A percentile compares a stretch with the other conserved stretches of the same genome.
These are phyloP conservation scores for Rhinogobio ventralis DNA, from an alignment of 2,797 vertebrate species.

Conservation along the genomic window DNA sequence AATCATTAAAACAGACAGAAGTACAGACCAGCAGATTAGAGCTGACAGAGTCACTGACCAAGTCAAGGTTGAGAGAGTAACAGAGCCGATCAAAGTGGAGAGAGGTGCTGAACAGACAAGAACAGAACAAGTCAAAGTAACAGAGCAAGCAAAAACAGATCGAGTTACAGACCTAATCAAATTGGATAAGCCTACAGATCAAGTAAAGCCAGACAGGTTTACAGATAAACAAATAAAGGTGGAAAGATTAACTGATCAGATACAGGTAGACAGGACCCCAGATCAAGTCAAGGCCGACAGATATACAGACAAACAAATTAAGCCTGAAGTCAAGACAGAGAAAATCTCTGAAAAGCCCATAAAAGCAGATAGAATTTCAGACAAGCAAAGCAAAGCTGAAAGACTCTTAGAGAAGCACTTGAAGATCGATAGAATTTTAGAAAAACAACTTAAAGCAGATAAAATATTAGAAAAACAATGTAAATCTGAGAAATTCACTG, in stretches of 20 bases:
- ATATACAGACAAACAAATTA: slow-evolving; percentile 58
- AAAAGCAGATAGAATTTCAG: slow-evolving; percentile 57
- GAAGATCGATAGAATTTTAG: slow-evolving; percentile 59
- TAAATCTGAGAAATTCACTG: slow-evolving; percentile 56
- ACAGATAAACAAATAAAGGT: slow-evolving; percentile 57
- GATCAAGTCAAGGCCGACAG: slow-evolving; percentile 56
- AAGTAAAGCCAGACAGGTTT: slow-evolving; percentile 58
- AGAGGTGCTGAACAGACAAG: slow-evolving; percentile 56
- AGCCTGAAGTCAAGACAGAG: slow-evolving; percentile 53
- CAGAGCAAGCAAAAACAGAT: slow-evolving; percentile 57
- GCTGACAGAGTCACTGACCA: slow-evolving; percentile 55
- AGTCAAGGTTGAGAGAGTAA: slow-evolving; percentile 54
- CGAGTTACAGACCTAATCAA: slow-evolving; percentile 56
- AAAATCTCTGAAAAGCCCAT: slow-evolving; percentile 56
- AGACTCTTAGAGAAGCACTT: slow-evolving; percentile 57
- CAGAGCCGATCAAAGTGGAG: slow-evolving; percentile 57
- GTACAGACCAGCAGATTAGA: slow-evolving; percentile 54
- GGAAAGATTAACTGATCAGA: slow-evolving; percentile 58
- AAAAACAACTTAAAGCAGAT: slow-evolving; percentile 58
- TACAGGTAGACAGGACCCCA: slow-evolving; percentile 54
- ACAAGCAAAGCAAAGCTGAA: slow-evolving; percentile 59
- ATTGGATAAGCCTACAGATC: slow-evolving; percentile 54
- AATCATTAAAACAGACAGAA: slow-evolving; percentile 55
- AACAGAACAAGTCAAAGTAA: slow-evolving; percentile 57
- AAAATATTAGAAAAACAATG: slow-evolving; percentile 56